A percentile compares a stretch with the other conserved stretches of the same genome.
These are phyloP conservation scores for Eidolon helvum DNA, from an alignment of 2,113 vertebrate species.

Conservation along the genomic window DNA sequence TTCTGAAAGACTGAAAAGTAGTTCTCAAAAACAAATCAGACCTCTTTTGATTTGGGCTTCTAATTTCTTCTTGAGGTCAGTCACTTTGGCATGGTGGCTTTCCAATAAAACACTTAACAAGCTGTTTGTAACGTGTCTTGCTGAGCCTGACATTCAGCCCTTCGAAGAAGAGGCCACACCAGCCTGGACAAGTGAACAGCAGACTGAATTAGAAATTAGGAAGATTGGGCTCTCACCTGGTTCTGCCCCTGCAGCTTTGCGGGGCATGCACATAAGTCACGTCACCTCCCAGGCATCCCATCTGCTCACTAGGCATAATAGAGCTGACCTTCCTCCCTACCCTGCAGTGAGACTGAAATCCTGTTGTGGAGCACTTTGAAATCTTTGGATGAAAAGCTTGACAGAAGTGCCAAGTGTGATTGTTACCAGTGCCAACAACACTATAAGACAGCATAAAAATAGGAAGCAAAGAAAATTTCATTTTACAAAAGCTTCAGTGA, in stretches of 20 bases:
- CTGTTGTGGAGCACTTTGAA: slow-evolving; percentile 68
- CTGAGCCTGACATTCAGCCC: neutral
- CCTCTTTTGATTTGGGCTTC: slow-evolving; percentile 1
- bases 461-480: slow-evolving; percentile 72
- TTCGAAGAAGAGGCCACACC: neutral
- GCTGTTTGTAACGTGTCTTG: neutral
- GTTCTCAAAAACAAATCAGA: slow-evolving; percentile 20
- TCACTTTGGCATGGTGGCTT: neutral
- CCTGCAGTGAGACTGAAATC: slow-evolving; percentile 48
- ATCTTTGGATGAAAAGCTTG: slow-evolving; percentile 71
- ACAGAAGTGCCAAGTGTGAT: slow-evolving; percentile 63
- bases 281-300: neutral
- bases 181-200: neutral
- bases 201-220: neutral
- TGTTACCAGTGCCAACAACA: slow-evolving; percentile 62
- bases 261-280: neutral
- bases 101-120: slow-evolving; percentile 29
- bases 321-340: slow-evolving; percentile 59
- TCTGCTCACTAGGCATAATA: slow-evolving; percentile 37
- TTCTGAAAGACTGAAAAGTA: neutral
- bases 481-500: slow-evolving; percentile 62
- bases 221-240: neutral
- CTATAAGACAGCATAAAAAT: slow-evolving; percentile 71
- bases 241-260: neutral
- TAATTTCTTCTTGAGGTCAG: slow-evolving; percentile 18